Conservation (phyloP, 2,797 vertebrate genomes). For the Borostomias antarcticus region DNA sequence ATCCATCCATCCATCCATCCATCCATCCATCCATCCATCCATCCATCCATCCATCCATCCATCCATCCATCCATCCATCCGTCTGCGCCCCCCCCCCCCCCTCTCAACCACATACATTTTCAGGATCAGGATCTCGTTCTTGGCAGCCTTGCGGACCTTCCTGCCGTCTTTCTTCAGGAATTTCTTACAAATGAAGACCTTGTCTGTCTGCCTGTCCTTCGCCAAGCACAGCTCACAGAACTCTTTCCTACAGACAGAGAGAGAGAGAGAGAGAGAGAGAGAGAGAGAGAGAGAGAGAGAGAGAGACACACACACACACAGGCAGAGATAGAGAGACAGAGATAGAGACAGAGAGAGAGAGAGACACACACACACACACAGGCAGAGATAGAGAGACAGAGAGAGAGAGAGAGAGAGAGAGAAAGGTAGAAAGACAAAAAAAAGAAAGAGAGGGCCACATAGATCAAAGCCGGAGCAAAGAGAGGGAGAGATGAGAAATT, state of each 20-base stretch:
- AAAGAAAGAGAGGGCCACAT: neutral
- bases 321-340: too few relatives aligned
- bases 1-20: conserved; percentile 7
- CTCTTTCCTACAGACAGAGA: conserved; percentile 77
- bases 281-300: neutral
- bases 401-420: too few relatives aligned
- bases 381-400: too few relatives aligned
- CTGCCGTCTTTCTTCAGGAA: conserved; percentile 89
- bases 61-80: conserved; percentile 41
- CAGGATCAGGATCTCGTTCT: conserved; percentile 89
- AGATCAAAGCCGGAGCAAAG: neutral
- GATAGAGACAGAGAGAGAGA: too few relatives aligned
- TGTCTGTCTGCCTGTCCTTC: conserved; percentile 84
- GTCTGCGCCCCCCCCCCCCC: too few relatives aligned
- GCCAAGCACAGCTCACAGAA: conserved; percentile 88
- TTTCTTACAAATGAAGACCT: conserved; percentile 88
- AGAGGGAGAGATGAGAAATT: conserved; percentile 2
- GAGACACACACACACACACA: too few relatives aligned
- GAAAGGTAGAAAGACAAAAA: neutral
- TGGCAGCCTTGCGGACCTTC: conserved; percentile 87
- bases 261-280: neutral
- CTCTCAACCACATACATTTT: conserved; percentile 80
- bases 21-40: conserved; percentile 29
- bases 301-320: neutral
- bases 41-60: conserved; percentile 28